These are phyloP conservation scores for Thamnaconus septentrionalis DNA, from an alignment of 2,113 vertebrate genomes.

Conservation along the genomic window DNA sequence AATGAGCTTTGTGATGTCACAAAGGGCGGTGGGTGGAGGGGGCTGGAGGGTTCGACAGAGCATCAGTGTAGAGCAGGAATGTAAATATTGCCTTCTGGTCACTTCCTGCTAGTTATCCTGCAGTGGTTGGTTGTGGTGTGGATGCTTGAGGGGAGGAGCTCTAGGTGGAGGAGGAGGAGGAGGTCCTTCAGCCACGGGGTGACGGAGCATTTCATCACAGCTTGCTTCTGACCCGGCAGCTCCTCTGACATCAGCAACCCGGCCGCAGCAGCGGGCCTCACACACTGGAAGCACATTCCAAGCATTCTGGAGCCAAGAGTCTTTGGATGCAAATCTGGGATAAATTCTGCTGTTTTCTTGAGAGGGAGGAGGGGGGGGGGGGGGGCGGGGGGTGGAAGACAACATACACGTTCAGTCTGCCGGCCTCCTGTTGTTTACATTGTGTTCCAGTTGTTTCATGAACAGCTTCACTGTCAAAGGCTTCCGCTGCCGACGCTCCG, in stretches of 20 bases:
- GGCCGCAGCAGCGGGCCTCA: constrained; percentile 43
- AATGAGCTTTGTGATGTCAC: no score
- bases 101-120: no score
- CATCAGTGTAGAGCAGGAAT: no score
- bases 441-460: constrained; percentile 48
- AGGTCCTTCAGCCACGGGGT: constrained; percentile 59
- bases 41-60: no score
- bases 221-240: constrained; percentile 39
- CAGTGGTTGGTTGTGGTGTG: constrained; percentile 26
- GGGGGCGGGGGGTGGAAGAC: constrained; percentile 29
- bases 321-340: constrained; percentile 60
- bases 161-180: constrained; percentile 41
- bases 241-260: constrained; percentile 62
- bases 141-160: constrained; percentile 16
- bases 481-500: constrained; percentile 41
- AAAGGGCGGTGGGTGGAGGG: no score
- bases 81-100: no score
- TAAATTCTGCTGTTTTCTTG: constrained; percentile 37
- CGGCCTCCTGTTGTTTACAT: constrained; percentile 63
- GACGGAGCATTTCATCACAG: constrained; percentile 63
- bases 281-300: constrained; percentile 49
- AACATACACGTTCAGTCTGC: constrained; percentile 41
- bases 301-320: constrained; percentile 50
- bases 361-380: no score
- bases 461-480: constrained; percentile 66